Percentiles rank a stretch among this genome's conserved stretches.
phyloP scores from a whole-genome alignment of 2,113 vertebrate species.

The Tautogolabrus adspersus region DNA sequence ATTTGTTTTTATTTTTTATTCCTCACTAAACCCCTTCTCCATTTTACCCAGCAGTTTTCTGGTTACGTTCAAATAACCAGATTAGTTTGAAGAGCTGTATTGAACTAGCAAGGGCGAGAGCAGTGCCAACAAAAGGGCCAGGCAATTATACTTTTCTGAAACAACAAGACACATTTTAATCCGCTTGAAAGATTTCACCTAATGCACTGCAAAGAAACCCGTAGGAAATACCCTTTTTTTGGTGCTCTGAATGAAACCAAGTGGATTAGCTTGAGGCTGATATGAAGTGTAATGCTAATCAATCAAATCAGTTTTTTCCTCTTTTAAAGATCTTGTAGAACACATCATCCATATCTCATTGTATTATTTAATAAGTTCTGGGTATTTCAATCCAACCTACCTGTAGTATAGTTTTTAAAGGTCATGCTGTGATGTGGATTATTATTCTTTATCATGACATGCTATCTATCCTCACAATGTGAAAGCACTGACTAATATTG shows the following conservation, averaged over 20 bases:
- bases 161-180: slow-evolving; percentile 40
- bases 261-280: background rate
- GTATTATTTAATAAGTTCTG: background rate
- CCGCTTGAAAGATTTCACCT: slow-evolving; percentile 35
- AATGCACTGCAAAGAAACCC: slow-evolving; percentile 7
- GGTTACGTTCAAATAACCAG: slow-evolving; percentile 55
- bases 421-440: slow-evolving; percentile 33
- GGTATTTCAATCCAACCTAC: background rate
- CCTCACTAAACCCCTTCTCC: background rate
- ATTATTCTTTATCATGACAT: slow-evolving; percentile 41
- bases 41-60: slow-evolving; percentile 35
- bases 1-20: slow-evolving; percentile 21
- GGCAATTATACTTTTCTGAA: slow-evolving; percentile 37
- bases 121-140: slow-evolving; percentile 27
- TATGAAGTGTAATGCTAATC: background rate
- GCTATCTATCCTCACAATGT: slow-evolving; percentile 32
- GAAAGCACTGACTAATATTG: slow-evolving; percentile 21
- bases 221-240: background rate
- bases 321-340: background rate
- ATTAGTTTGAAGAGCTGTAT: slow-evolving; percentile 47
- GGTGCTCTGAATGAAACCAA: background rate
- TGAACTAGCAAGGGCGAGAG: slow-evolving; percentile 28
- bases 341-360: background rate
- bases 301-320: background rate
- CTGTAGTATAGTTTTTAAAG: slow-evolving; percentile 36